Percentiles rank a stretch among this genome's conserved stretches.
These are phyloP conservation scores for Orthonychiurus folsomi DNA, from an alignment of 2,888 invertebrate genomes.

Conservation along the genomic window DNA sequence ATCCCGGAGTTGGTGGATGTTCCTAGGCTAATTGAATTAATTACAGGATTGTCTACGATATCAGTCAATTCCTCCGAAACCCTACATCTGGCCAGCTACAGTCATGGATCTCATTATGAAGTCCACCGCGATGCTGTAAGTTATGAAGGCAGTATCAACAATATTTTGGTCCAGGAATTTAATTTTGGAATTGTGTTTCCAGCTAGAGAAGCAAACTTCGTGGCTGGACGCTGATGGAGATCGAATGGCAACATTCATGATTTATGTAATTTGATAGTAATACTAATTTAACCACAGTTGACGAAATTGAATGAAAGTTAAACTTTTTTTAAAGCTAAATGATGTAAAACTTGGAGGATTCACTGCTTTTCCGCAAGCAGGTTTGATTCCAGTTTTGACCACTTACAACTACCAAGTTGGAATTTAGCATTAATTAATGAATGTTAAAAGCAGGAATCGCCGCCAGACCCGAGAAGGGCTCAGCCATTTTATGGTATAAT, in stretches of 20 bases:
- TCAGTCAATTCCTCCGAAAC: conserved; percentile 10
- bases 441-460: too few relatives aligned
- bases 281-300: too few relatives aligned
- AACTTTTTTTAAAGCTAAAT: not conserved
- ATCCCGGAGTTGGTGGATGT: not conserved
- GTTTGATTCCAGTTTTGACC: too few relatives aligned
- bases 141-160: too few relatives aligned
- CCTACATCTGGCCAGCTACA: conserved; percentile 20
- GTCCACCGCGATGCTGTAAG: conserved; percentile 23
- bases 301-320: too few relatives aligned
- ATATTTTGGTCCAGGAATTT: too few relatives aligned
- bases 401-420: too few relatives aligned
- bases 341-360: not conserved
- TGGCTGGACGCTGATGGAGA: not conserved
- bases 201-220: too few relatives aligned
- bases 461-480: not conserved
- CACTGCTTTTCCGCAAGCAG: not conserved
- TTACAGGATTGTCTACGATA: conserved; percentile 11
- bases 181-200: too few relatives aligned
- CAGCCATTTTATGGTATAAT: conserved; percentile 2
- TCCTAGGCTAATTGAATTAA: conserved; percentile 2
- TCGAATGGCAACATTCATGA: conserved; percentile 6
- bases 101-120: conserved; percentile 21
- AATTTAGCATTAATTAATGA: too few relatives aligned
- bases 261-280: conserved; percentile 11